Evolutionary conservation across 2,113 vertebrate genomes (phyloP), one percentile per base, ranked within the genome.

Genomic region (Sarotherodon lohbergeri): DNA sequence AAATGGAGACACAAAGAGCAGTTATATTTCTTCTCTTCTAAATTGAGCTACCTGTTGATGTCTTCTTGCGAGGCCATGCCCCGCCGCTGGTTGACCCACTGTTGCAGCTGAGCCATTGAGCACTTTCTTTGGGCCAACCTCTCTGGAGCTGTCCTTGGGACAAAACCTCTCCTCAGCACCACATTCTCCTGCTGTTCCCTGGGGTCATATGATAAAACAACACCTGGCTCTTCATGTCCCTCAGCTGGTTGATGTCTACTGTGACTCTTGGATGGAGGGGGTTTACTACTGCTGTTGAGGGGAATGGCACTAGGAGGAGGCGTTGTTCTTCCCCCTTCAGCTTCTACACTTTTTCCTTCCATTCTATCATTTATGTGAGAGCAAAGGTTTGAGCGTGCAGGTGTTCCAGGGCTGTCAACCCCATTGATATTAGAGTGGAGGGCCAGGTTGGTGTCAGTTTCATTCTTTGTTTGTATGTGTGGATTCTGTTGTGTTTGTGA

Each of bases 41-140:
- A 16, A 59, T 24, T 57, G 7, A 32, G 48, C 5, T 94, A 99
- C 98, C 98, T 99, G 91, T 95, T 96, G 63, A 98, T 92, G 85
- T 98, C 98, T 13, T 99, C 98, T 2, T 96, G 95, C 1, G 96
- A 94, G 1, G 91, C 81, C 6, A 95, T 14, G 10, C 95, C 96
- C 3, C 97, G 95, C 3, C 98, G 97, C 8, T 98, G 97, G 95
- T 98, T 99, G 61, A 99, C 98, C 98, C 98, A 99, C 91, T 98
- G 98, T 94, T 99, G 98, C 32, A 99, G 96, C 93, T 99, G 98
- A 2, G 96, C 97, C 98, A 99, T 98, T 11, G 98, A 99, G 92
- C 97, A 99, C 95, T 98, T 98, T 86, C 98, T 97, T 94, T 99
- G 98, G 17, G 98, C 98, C 2, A 97, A 86, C 88, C 97, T 97